Percentiles rank a stretch among this genome's conserved stretches.
Evolutionary conservation across 2,888 invertebrate species (phyloP).

Genomic region (Dascillus cervinus): DNA sequence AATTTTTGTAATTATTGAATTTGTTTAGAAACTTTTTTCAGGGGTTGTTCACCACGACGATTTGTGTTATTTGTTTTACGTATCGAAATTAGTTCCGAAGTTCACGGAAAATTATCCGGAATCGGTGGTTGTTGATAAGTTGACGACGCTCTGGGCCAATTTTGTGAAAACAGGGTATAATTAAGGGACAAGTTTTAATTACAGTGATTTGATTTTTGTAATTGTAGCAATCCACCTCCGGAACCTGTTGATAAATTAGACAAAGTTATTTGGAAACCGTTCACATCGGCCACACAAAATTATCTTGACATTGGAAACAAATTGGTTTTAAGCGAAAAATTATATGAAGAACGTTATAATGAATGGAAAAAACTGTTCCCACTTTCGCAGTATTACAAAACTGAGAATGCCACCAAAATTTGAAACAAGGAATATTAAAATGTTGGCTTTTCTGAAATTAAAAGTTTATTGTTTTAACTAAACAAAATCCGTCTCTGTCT

Average conservation of each 20-base stretch:
- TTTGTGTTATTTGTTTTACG: constrained; percentile 41
- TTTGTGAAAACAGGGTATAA: constrained; percentile 37
- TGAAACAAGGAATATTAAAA: too few species aligned
- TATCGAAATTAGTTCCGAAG: constrained; percentile 22
- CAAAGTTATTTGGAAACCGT: constrained; percentile 25
- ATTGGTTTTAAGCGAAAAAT: constrained; percentile 25
- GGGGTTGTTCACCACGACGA: constrained; percentile 42
- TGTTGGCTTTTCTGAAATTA: too few species aligned
- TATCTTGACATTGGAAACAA: constrained; percentile 28
- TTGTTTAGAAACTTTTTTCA: constrained; percentile 7
- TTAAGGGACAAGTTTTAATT: constrained; percentile 4
- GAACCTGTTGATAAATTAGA: constrained; percentile 9
- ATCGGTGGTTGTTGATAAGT: constrained; percentile 31
- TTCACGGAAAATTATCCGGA: constrained; percentile 34
- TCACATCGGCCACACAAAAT: constrained; percentile 22
- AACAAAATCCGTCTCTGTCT: too few species aligned
- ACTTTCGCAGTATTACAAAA: too few species aligned
- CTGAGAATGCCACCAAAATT: too few species aligned
- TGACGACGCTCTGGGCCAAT: constrained; percentile 38
- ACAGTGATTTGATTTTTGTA: constrained; percentile 1
- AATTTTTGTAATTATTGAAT: constrained; percentile 1
- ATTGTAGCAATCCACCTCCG: constrained; percentile 39
- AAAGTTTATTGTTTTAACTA: too few species aligned
- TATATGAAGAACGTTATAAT: constrained; percentile 27
- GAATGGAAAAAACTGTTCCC: constrained; percentile 31